These are phyloP conservation scores for Cyanoramphus novaezelandiae DNA, from an alignment of 2,113 vertebrate genomes.

Conservation along the genomic window DNA sequence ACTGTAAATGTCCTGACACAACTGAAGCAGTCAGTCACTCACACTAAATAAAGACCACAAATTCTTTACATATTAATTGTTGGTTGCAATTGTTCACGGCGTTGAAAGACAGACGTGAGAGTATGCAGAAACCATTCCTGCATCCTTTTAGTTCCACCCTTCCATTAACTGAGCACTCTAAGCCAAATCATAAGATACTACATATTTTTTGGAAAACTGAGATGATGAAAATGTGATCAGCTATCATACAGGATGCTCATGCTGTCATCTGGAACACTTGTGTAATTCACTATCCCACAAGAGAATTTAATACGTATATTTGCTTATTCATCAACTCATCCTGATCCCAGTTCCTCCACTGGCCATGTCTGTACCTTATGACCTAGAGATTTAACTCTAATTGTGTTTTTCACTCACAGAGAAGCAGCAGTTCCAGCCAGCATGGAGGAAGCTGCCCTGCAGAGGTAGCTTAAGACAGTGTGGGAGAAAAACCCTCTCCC, in stretches of 20 bases:
- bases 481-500: background rate
- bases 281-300: background rate
- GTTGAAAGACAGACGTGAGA: constrained; percentile 23
- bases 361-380: background rate
- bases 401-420: background rate
- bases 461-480: background rate
- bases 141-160: background rate
- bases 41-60: background rate
- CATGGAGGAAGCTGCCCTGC: background rate
- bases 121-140: constrained; percentile 5
- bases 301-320: background rate
- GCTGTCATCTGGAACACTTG: background rate
- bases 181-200: background rate
- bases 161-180: background rate
- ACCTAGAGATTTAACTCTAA: background rate
- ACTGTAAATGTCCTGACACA: background rate
- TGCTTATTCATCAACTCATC: background rate
- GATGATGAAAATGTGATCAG: background rate
- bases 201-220: background rate
- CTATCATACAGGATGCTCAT: background rate
- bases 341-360: background rate
- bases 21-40: background rate
- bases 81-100: constrained; percentile 18
- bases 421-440: background rate
- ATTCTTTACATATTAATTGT: constrained; percentile 53